phyloP scores from a whole-genome alignment of 1,140 invertebrate species.

The Magallana angulata region DNA sequence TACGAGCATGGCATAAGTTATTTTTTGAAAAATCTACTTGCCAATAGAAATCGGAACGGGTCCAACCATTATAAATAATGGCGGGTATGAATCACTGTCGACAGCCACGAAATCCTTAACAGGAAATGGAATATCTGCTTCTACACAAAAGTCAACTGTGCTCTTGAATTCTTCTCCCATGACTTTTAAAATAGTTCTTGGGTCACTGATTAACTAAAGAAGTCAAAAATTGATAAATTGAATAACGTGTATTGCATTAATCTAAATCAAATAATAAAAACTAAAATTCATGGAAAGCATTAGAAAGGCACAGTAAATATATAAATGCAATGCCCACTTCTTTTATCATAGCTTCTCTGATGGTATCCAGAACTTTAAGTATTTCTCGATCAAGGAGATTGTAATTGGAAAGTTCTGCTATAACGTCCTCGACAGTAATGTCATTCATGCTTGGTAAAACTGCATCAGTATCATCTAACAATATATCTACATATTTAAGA shows the following conservation, averaged over 20 bases:
- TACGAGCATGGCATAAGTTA: no score
- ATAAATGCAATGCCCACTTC: no score
- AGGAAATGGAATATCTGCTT: slow-evolving; percentile 39
- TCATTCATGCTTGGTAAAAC: neutral
- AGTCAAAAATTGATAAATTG: neutral
- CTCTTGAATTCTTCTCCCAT: slow-evolving; percentile 41
- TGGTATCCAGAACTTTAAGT: slow-evolving; percentile 9
- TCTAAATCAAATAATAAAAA: no score
- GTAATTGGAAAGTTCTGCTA: neutral
- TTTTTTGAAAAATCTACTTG: neutral
- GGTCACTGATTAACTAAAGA: slow-evolving; percentile 35
- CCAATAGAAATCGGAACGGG: slow-evolving; percentile 41
- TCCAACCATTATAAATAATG: slow-evolving; percentile 31
- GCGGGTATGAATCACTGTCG: neutral
- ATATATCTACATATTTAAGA: no score
- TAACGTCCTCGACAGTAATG: neutral
- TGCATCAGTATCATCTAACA: no score
- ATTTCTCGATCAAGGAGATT: slow-evolving; percentile 9
- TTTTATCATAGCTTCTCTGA: slow-evolving; percentile 10
- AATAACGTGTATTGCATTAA: no score
- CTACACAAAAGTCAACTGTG: slow-evolving; percentile 42
- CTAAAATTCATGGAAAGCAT: no score
- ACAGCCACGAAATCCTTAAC: neutral
- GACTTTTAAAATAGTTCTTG: slow-evolving; percentile 18
- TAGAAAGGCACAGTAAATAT: no score